A percentile compares a stretch with the other conserved stretches of the same genome.
phyloP scores from a whole-genome alignment of 2,797 vertebrate species.

The Microtus obscurus region DNA sequence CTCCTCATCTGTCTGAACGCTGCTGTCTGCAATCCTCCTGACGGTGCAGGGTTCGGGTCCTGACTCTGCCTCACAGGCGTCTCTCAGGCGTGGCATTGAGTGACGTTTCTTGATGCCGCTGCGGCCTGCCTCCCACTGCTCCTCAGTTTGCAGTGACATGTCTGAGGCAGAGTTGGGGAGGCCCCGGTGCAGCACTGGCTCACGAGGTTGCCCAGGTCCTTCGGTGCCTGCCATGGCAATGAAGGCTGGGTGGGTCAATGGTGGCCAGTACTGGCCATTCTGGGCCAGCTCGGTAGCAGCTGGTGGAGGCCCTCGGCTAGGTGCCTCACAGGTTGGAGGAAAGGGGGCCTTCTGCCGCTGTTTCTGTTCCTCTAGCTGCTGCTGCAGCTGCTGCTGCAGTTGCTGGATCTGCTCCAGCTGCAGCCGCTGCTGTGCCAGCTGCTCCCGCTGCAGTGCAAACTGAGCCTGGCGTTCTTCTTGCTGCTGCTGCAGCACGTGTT shows the following conservation, averaged over 20 bases:
- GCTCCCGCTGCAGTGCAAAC: constrained; percentile 97
- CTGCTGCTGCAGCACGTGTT: constrained; percentile 99
- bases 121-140: constrained; percentile 89
- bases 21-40: constrained; percentile 95
- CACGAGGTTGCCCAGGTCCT: constrained; percentile 84
- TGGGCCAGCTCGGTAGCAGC: constrained; percentile 89
- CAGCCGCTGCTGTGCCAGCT: constrained; percentile 97
- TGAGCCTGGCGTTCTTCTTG: constrained; percentile 97
- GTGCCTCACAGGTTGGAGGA: constrained; percentile 91
- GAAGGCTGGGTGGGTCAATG: constrained; percentile 83
- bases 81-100: constrained; percentile 97
- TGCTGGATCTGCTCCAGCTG: constrained; percentile 99
- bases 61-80: constrained; percentile 92
- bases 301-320: constrained; percentile 91
- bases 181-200: constrained; percentile 89
- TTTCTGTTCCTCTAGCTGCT: constrained; percentile 98
- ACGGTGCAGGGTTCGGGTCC: constrained; percentile 87
- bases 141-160: constrained; percentile 96
- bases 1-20: constrained; percentile 98
- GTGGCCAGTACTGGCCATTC: constrained; percentile 95
- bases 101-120: constrained; percentile 96
- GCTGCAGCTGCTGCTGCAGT: constrained; percentile 98
- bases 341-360: constrained; percentile 93
- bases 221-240: constrained; percentile 89
- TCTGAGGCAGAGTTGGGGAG: constrained; percentile 97